A percentile compares a stretch with the other conserved stretches of the same genome.
These are phyloP conservation scores for Andinoacara biseriatus DNA, from an alignment of 2,113 vertebrate genomes.

Conservation along the genomic window DNA sequence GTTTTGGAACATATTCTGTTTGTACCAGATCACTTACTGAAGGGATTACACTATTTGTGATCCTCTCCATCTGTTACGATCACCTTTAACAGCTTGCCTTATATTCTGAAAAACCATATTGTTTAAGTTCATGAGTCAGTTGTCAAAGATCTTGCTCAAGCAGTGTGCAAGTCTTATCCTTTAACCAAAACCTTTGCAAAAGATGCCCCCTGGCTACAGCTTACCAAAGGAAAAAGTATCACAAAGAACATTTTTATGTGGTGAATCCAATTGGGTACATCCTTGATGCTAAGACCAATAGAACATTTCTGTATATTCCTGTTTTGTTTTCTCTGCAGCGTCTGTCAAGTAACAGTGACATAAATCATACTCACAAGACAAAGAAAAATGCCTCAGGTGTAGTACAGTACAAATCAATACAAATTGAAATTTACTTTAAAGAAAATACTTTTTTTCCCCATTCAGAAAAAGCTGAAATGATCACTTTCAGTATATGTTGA, in stretches of 20 bases:
- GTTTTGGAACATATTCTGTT: neutral
- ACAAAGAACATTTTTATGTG: neutral
- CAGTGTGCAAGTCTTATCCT: neutral
- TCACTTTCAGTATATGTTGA: neutral
- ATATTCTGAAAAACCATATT: neutral
- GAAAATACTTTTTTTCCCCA: neutral
- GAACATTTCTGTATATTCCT: conserved; percentile 3
- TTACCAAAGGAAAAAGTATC: neutral
- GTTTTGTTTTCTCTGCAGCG: neutral
- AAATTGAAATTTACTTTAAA: neutral
- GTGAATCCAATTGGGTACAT: neutral
- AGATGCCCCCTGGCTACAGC: neutral
- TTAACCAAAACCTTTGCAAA: neutral
- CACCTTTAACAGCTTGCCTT: neutral
- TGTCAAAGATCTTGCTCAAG: neutral
- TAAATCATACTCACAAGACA: neutral
- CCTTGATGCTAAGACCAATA: neutral
- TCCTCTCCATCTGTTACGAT: neutral
- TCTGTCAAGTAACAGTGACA: neutral
- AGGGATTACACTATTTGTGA: neutral
- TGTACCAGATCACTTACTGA: neutral
- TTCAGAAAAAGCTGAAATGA: neutral
- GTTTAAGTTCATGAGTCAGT: neutral
- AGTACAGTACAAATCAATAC: neutral
- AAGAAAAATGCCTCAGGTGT: neutral